These are phyloP conservation scores for Meteorus cinctellus DNA, from an alignment of 2,888 invertebrate genomes.

Conservation along the genomic window DNA sequence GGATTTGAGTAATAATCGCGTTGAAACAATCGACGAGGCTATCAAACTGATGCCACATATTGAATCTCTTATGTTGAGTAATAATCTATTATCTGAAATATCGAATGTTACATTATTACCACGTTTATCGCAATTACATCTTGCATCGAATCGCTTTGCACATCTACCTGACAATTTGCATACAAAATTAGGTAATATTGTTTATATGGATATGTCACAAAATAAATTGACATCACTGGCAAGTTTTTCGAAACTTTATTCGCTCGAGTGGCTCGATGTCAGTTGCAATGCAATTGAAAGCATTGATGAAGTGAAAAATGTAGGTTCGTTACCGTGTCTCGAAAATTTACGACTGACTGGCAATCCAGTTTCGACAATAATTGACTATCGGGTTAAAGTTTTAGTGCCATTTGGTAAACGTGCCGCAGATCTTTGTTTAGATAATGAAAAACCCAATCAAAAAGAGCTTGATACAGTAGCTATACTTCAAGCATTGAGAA, in stretches of 20 bases:
- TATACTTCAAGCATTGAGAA: constrained; percentile 89
- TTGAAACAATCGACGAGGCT: constrained; percentile 86
- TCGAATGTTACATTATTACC: constrained; percentile 86
- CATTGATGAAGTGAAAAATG: constrained; percentile 86
- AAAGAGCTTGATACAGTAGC: constrained; percentile 94
- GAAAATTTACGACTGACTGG: constrained; percentile 91
- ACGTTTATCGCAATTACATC: constrained; percentile 83
- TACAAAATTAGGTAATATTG: constrained; percentile 90
- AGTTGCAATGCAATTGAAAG: constrained; percentile 89
- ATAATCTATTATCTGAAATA: constrained; percentile 85
- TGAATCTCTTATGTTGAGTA: constrained; percentile 82
- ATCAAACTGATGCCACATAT: constrained; percentile 85
- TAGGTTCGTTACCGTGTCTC: constrained; percentile 88
- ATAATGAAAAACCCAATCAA: constrained; percentile 89
- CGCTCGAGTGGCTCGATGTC: constrained; percentile 88
- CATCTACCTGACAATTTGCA: constrained; percentile 84
- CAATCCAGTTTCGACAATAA: constrained; percentile 89
- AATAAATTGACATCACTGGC: constrained; percentile 84
- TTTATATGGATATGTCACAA: constrained; percentile 88
- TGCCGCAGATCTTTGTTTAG: constrained; percentile 88
- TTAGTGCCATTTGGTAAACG: constrained; percentile 90
- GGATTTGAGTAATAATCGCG: constrained; percentile 86
- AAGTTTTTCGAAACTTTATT: constrained; percentile 88
- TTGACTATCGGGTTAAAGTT: constrained; percentile 93
- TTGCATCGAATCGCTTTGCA: constrained; percentile 85